phyloP scores from a whole-genome alignment of 2,888 invertebrate genomes.

The Hylaea fasciaria region DNA sequence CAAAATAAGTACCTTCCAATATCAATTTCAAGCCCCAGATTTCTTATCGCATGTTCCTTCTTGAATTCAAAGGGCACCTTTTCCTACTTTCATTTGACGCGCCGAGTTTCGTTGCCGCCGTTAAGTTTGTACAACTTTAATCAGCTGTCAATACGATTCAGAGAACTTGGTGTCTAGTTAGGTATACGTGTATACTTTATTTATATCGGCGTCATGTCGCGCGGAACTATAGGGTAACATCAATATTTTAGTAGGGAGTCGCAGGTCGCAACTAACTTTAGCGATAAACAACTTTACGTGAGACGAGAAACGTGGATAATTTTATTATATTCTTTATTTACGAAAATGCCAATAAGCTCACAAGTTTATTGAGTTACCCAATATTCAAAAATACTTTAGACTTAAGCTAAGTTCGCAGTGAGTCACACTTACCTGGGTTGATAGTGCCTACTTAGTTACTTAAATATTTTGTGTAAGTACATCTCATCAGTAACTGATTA shows the following conservation, averaged over 20 bases:
- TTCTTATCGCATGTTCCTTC: slow-evolving; percentile 1
- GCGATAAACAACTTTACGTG: slow-evolving; percentile 46
- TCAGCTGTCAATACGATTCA: slow-evolving; percentile 42
- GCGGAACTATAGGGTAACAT: slow-evolving; percentile 55
- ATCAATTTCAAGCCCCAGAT: not conserved
- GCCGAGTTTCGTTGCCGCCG: slow-evolving; percentile 16
- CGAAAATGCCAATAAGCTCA: not conserved
- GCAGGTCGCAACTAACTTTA: slow-evolving; percentile 41
- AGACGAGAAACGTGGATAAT: not conserved
- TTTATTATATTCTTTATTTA: not conserved
- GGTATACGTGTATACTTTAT: too few relatives aligned
- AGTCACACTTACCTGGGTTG: too few relatives aligned
- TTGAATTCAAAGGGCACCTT: slow-evolving; percentile 4
- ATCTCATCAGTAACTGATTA: too few relatives aligned
- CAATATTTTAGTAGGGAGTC: slow-evolving; percentile 61
- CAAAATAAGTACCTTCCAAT: too few relatives aligned
- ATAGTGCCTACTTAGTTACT: too few relatives aligned
- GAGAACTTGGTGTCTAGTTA: slow-evolving; percentile 58
- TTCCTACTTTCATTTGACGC: not conserved
- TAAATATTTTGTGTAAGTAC: too few relatives aligned
- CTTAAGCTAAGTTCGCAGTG: too few relatives aligned
- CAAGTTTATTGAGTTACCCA: not conserved
- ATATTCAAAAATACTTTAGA: not conserved
- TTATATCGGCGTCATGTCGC: slow-evolving; percentile 53
- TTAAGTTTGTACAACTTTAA: slow-evolving; percentile 32